phyloP scores from a whole-genome alignment of 2,797 vertebrate genomes.

The Rhinogobio ventralis region DNA sequence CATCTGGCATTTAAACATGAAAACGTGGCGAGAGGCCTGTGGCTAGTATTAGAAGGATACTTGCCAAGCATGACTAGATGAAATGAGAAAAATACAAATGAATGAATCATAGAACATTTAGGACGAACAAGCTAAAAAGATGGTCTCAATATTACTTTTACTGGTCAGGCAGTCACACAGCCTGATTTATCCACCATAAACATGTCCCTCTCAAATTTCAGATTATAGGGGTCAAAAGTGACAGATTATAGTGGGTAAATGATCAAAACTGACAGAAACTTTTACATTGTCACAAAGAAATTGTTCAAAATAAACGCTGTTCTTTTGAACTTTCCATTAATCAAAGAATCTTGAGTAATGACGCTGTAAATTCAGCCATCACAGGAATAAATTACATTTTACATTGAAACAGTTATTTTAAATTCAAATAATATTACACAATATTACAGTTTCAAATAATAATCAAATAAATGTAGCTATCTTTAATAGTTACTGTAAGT shows the following conservation, averaged over 20 bases:
- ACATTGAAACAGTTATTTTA: not conserved
- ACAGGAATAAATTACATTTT: not conserved
- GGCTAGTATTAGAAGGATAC: constrained; percentile 2
- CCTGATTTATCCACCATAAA: not conserved
- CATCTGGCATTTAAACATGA: not conserved
- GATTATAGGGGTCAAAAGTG: not conserved
- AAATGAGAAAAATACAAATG: constrained; percentile 29
- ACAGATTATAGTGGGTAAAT: not conserved
- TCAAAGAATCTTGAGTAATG: not conserved
- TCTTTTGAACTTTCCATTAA: not conserved
- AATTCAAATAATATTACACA: not conserved
- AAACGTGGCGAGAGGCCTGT: constrained; percentile 20
- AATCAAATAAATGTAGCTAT: not conserved
- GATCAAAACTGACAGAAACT: not conserved
- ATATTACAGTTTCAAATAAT: too few relatives aligned
- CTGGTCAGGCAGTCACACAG: constrained; percentile 13
- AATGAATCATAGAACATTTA: constrained; percentile 32
- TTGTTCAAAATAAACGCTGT: not conserved
- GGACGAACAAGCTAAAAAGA: constrained; percentile 9
- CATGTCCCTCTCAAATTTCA: not conserved
- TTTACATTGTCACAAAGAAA: not conserved
- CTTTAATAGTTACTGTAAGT: not conserved
- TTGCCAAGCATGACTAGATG: constrained; percentile 4
- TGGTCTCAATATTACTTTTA: constrained; percentile 2
- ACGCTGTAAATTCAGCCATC: not conserved